Evolutionary conservation across 2,113 vertebrate species (phyloP), one percentile per base, ranked within the genome.

Genomic region (Pionites leucogaster): DNA sequence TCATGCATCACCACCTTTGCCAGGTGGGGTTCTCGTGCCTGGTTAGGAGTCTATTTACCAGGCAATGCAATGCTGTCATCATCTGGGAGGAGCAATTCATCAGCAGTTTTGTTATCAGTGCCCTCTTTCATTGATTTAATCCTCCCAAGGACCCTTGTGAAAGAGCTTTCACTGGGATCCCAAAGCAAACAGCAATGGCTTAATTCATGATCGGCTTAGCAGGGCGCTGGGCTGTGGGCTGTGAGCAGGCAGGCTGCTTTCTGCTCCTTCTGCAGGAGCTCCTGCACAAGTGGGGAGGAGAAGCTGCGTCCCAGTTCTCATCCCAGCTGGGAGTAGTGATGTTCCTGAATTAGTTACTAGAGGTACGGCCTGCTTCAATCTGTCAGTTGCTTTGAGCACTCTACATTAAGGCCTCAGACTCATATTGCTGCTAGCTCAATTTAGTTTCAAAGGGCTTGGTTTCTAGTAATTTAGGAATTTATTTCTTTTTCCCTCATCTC

Each of bases 251-350:
- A 13, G n/a, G 27, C 23, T 29, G 55, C 86, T 41, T 62, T n/a
- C 5, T 50, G 19, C 33, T 13, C 18, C 3, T 57, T 28, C 37
- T 44, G 70, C 23, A 35, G 23, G 2, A 12, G 28, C 49, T 35
- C 24, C 2, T 17, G n/a, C 2, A 1, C 7, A 11, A 52, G 44
- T 7, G 12, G 13, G 3, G 6, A 33, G 28, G 28, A 41, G 55
- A 49, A 7, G 50, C 50, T 0, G 0, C 2, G 3, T 11, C 10
- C 7, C 10, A n/a, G 23, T 46, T n/a, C 29, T n/a, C 17, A 20
- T 44, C 62, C n/a, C 42, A 7, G 31, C 35, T 74, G 0, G 11
- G 11, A 46, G 13, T n/a, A 0, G 39, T 52, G 41, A 3, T 0
- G 0, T 14, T 52, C 57, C 3, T 4, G 2, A 39, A 9, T 10